Percentiles rank a stretch among this genome's conserved stretches.
Conservation (phyloP, 2,797 vertebrate genomes). For the Falco biarmicus region DNA sequence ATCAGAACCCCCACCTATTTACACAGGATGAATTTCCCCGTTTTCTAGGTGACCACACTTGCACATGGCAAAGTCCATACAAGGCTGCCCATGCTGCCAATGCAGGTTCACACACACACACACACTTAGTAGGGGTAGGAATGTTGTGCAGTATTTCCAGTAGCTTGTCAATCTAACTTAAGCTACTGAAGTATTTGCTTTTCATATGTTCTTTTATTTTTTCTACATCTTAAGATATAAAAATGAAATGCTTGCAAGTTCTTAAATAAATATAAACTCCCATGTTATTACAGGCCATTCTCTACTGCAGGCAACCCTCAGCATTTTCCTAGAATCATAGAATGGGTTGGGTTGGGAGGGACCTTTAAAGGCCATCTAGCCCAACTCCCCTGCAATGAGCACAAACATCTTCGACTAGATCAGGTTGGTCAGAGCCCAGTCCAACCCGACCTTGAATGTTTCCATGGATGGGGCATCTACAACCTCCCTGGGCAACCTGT, state of each 20-base stretch:
- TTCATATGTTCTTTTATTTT: not conserved
- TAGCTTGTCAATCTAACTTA: not conserved
- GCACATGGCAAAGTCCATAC: not conserved
- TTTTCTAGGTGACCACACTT: not conserved
- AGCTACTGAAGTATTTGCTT: constrained; percentile 8
- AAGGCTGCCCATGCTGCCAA: not conserved
- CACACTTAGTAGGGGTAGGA: no score
- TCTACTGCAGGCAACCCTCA: not conserved
- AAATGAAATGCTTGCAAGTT: not conserved
- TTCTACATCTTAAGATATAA: not conserved
- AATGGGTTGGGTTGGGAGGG: not conserved
- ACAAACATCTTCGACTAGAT: not conserved
- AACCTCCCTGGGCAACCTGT: not conserved
- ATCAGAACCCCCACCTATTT: not conserved
- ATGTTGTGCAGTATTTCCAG: not conserved
- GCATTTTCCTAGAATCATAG: not conserved
- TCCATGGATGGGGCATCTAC: not conserved
- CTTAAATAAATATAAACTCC: constrained; percentile 12
- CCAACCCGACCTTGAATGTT: not conserved
- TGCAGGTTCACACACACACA: not conserved
- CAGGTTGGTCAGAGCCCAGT: not conserved
- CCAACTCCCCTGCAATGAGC: not conserved
- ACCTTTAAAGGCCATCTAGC: not conserved
- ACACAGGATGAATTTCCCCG: fast-evolving
- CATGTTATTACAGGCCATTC: not conserved